Conservation (phyloP, 2,888 invertebrate genomes). For the Trissoscelio sp. region DNA sequence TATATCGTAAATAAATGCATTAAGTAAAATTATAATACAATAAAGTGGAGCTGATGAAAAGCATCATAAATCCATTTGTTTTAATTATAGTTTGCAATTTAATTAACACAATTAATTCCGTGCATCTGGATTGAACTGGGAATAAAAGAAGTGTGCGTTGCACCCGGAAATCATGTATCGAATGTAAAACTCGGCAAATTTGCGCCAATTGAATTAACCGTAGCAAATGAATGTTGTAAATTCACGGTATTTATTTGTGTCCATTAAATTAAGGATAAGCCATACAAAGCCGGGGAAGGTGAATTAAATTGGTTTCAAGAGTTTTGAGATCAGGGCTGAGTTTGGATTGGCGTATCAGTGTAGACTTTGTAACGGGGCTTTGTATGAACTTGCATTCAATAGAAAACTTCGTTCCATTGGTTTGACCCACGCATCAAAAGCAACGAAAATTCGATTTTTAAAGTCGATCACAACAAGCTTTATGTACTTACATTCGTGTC, state of each 20-base stretch:
- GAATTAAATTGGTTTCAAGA: slow-evolving; percentile 58
- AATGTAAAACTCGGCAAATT: slow-evolving; percentile 43
- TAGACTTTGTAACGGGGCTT: slow-evolving; percentile 56
- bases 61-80: too few relatives aligned
- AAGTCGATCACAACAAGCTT: slow-evolving; percentile 57
- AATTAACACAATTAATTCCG: slow-evolving; percentile 31
- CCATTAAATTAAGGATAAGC: slow-evolving; percentile 52
- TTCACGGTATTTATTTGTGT: slow-evolving; percentile 45
- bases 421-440: slow-evolving; percentile 61
- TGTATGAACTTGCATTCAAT: slow-evolving; percentile 59
- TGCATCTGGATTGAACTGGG: slow-evolving; percentile 12
- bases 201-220: slow-evolving; percentile 21
- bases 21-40: too few relatives aligned
- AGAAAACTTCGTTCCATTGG: slow-evolving; percentile 62
- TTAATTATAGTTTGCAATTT: slow-evolving; percentile 10
- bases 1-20: too few relatives aligned
- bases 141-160: background rate
- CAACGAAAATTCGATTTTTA: slow-evolving; percentile 62
- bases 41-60: too few relatives aligned
- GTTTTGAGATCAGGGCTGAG: slow-evolving; percentile 51
- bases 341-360: slow-evolving; percentile 49
- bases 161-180: slow-evolving; percentile 20
- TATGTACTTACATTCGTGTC: slow-evolving; percentile 49
- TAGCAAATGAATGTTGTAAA: slow-evolving; percentile 34
- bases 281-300: slow-evolving; percentile 33